Conservation (phyloP, 2,797 vertebrate genomes). For the Coregonus suidteri region DNA sequence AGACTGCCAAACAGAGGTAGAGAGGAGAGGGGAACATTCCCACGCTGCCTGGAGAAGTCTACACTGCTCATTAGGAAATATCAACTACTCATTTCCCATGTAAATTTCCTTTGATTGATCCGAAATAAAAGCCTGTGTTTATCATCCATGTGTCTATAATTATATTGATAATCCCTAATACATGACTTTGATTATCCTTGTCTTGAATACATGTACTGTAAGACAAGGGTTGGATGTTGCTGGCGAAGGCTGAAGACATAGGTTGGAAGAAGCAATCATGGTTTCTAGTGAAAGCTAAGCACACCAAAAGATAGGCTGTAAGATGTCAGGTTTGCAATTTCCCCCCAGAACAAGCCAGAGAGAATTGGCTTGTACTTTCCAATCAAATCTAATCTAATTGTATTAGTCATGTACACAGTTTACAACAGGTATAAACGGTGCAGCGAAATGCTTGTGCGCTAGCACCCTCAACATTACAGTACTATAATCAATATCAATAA, state of each 20-base stretch:
- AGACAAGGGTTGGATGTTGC: neutral
- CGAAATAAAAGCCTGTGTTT: conserved; percentile 10
- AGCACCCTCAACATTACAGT: too few species aligned
- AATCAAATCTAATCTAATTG: too few species aligned
- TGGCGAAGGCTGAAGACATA: too few species aligned
- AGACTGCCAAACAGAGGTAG: conserved; percentile 37
- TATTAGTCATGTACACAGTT: too few species aligned
- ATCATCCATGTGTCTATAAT: neutral
- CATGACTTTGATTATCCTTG: neutral
- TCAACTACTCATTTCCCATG: neutral
- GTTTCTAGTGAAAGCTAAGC: neutral
- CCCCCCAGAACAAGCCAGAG: neutral
- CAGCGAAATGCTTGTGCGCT: too few species aligned
- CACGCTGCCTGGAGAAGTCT: conserved; percentile 29
- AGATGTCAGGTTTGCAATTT: neutral
- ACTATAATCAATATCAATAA: too few species aligned
- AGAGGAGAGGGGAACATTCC: conserved; percentile 25
- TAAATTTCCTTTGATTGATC: conserved; percentile 22
- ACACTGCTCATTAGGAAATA: conserved; percentile 20
- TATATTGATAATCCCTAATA: neutral
- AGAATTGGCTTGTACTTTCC: neutral
- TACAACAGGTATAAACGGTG: too few species aligned
- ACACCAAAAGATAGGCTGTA: neutral
- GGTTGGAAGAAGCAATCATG: neutral
- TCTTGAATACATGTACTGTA: neutral